Conservation (phyloP, 2,113 vertebrate genomes). For the Polyodon spathula region DNA sequence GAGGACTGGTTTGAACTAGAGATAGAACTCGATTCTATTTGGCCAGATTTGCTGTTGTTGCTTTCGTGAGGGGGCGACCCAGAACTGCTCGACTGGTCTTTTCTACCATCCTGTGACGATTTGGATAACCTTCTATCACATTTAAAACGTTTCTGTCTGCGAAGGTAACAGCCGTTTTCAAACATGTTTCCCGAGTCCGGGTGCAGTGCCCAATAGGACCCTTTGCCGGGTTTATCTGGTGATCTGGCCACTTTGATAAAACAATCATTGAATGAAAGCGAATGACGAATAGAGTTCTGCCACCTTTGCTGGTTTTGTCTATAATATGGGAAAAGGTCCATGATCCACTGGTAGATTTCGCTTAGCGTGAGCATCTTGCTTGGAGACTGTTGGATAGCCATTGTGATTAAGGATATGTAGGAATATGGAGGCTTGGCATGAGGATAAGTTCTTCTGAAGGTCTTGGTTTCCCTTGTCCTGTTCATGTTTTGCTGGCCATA, state of each 20-base stretch:
- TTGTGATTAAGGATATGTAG: conserved; percentile 97
- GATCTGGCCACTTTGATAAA: conserved; percentile 95
- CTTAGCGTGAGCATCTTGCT: conserved; percentile 95
- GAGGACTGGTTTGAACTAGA: conserved; percentile 54
- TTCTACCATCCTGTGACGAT: conserved; percentile 46
- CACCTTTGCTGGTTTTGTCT: conserved; percentile 96
- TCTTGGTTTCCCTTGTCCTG: conserved; percentile 73
- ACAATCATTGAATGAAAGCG: conserved; percentile 95
- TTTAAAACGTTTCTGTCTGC: conserved; percentile 95
- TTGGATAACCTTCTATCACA: conserved; percentile 79
- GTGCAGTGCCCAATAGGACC: conserved; percentile 95
- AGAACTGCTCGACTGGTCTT: conserved; percentile 49
- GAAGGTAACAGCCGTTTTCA: conserved; percentile 94
- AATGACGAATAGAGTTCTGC: conserved; percentile 98
- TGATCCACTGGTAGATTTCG: conserved; percentile 99
- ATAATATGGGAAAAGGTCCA: conserved; percentile 96
- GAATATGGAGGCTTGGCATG: conserved; percentile 96
- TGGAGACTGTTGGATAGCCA: conserved; percentile 95
- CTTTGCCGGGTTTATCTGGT: conserved; percentile 94
- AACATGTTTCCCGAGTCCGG: conserved; percentile 98
- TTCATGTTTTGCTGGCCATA: conserved; percentile 73
- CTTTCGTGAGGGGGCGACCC: conserved; percentile 64
- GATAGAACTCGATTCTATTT: conserved; percentile 60
- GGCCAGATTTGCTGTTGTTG: conserved; percentile 48
- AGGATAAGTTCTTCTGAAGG: conserved; percentile 86